Base-by-base conservation (phyloP, 2,797 vertebrate species). In the Alcedo quadribrachys region DNA sequence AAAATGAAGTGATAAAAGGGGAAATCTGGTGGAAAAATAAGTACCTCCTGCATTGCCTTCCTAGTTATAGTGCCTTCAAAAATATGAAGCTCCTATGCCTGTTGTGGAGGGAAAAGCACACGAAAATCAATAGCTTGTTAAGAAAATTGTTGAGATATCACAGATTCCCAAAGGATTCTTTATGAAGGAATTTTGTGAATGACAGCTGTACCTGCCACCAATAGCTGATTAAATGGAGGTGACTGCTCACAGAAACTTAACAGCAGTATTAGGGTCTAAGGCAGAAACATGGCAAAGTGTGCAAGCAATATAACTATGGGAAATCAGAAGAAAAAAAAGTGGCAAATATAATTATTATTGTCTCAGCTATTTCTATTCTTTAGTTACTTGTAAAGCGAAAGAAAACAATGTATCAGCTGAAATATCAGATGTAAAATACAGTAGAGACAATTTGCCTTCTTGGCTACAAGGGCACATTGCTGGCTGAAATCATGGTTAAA, bases 41-140 rank as follows among this genome's bases (percentile, higher is more conserved):
- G 42, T 53, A 46, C 7, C 21, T 55, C 35, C 25, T 43, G 3
- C 37, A 57, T 50, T 85, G 40, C 37, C 24, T 92, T 80, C 50
- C 57, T 76, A 33, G 50, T 74, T 81, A 55, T 10, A 65, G 1
- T 50, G 28, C 30, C 27, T 90, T 93, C 68, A 82, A 86, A 97
- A 95, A 5, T 75, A 67, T 67, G 61, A 93, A 73, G 20, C 42
- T 66, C 30, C 63, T 61, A 30, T 70, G 24, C 54, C 62, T 87
- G 50, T 80, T 24, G 43, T 32, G 28, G 85, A 84, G 69, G 95
- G 24, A 71, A 91, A 92, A 92, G 25, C 32, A 80, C 17, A 66
- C 78, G 48, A 58, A 92, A 50, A 85, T 74, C 57, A 91, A 89
- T 68, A 95, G 3, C 16, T 92, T 85, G 37, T 81, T 96, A 92